Evolutionary conservation across 1,140 invertebrate species (phyloP), one percentile per base, ranked within the genome.

Genomic region (Thrips palmi): DNA sequence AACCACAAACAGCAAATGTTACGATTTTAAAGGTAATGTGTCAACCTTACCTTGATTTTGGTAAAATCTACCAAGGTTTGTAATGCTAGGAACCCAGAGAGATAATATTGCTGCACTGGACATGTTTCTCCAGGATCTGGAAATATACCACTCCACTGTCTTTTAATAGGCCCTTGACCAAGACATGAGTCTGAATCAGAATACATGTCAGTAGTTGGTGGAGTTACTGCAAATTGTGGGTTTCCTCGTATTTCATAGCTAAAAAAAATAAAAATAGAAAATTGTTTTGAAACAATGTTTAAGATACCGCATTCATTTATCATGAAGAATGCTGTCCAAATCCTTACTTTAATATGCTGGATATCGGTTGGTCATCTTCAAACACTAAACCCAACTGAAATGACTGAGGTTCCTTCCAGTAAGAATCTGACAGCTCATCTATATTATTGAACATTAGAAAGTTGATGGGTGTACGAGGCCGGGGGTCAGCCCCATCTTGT

Each of bases 231-330:
- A 37, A 66, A 59, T 1, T 70, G 72, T 7, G 76, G 75, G 58
- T 77, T 77, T 21, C 71, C 73, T 34, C 72, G 57, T 48, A 79
- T 77, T 52, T 74, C 71, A 48, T 77, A 77, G 37, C 71, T 75
- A 45, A 28, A 55, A 54, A 45, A 47, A 32, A 42, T n/a, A 4
- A 39, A 42, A 6, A 7, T 28, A 41, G 12, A 28, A 37, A 35
- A 29, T 22, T n/a, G 12, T 35, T 24, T 42, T 22, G 2, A 17
- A 34, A 20, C 2, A 20, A 18, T 19, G 25, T 21, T 12, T 47
- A 6, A 20, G 33, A n/a, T 21, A 23, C 28, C 11, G 21, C 15
- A 31, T 25, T n/a, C n/a, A n/a, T n/a, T n/a, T n/a, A n/a, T n/a
- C n/a, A n/a, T n/a, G n/a, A n/a, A n/a, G n/a, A n/a, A n/a, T n/a